phyloP scores from a whole-genome alignment of 2,888 invertebrate species.

The Callyntrura guangdongensis region DNA sequence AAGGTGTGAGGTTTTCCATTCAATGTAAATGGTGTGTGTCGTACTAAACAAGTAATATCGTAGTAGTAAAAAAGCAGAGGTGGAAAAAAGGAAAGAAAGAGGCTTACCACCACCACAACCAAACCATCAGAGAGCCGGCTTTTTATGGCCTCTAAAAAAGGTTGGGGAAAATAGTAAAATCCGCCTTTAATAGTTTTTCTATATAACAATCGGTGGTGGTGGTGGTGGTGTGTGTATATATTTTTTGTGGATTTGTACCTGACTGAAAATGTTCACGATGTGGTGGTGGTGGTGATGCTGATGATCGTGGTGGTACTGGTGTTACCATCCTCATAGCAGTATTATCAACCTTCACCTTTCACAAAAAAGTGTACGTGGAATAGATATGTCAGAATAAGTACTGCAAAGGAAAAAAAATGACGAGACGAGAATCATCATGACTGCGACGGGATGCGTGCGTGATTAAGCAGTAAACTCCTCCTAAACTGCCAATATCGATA shows the following conservation, averaged over 20 bases:
- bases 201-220: constrained; percentile 60
- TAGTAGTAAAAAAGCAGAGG: constrained; percentile 61
- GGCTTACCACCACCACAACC: constrained; percentile 48
- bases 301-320: constrained; percentile 30
- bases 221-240: constrained; percentile 12
- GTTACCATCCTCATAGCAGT: background rate
- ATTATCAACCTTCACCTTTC: constrained; percentile 71
- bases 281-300: constrained; percentile 12
- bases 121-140: constrained; percentile 66
- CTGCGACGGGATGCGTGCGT: constrained; percentile 51
- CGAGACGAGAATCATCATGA: constrained; percentile 4
- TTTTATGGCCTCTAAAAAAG: constrained; percentile 79
- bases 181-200: constrained; percentile 77
- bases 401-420: constrained; percentile 21
- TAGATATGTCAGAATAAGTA: constrained; percentile 50
- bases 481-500: constrained; percentile 54
- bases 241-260: constrained; percentile 62
- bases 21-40: constrained; percentile 69
- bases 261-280: constrained; percentile 32
- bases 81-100: constrained; percentile 53
- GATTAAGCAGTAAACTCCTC: constrained; percentile 60
- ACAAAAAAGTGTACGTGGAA: constrained; percentile 41
- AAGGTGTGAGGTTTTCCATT: constrained; percentile 79
- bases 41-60: constrained; percentile 61
- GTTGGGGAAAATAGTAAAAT: constrained; percentile 73